phyloP scores from a whole-genome alignment of 2,113 vertebrate species.

The Dasyprocta punctata region DNA sequence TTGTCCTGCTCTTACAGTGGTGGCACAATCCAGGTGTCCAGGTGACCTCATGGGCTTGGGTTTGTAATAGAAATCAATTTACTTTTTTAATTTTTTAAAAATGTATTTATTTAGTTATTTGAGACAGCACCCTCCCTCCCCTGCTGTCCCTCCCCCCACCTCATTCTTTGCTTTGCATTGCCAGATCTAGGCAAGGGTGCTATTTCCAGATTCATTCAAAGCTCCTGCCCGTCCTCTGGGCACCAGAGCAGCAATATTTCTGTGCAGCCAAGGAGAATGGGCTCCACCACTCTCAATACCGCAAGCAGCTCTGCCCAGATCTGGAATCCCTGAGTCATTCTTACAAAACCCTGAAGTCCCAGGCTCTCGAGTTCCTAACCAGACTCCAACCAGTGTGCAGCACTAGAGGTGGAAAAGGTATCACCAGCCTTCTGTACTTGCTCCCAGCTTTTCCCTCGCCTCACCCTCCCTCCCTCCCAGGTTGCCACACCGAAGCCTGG shows the following conservation, averaged over 20 bases:
- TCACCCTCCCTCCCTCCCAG: not conserved
- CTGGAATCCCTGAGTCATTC: not conserved
- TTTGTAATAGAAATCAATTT: not conserved
- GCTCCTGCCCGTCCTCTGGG: no score
- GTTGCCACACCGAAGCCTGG: not conserved
- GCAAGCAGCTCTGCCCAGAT: not conserved
- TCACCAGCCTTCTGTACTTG: not conserved
- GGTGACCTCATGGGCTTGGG: not conserved
- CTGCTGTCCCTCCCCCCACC: rapidly evolving
- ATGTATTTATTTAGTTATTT: not conserved
- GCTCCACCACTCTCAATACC: not conserved
- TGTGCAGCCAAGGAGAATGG: not conserved
- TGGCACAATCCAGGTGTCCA: not conserved
- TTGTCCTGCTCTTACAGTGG: not conserved
- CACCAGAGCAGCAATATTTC: no score
- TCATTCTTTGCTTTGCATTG: no score
- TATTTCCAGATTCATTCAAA: not conserved
- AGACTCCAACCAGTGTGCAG: not conserved
- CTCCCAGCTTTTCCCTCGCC: not conserved
- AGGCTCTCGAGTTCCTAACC: not conserved
- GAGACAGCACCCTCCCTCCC: not conserved
- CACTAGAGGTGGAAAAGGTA: not conserved
- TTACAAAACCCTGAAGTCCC: not conserved
- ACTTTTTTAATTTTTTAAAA: not conserved
- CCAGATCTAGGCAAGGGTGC: not conserved